Base-by-base conservation (phyloP, 1,140 invertebrate species). In the Brachionus rotundiformis region DNA sequence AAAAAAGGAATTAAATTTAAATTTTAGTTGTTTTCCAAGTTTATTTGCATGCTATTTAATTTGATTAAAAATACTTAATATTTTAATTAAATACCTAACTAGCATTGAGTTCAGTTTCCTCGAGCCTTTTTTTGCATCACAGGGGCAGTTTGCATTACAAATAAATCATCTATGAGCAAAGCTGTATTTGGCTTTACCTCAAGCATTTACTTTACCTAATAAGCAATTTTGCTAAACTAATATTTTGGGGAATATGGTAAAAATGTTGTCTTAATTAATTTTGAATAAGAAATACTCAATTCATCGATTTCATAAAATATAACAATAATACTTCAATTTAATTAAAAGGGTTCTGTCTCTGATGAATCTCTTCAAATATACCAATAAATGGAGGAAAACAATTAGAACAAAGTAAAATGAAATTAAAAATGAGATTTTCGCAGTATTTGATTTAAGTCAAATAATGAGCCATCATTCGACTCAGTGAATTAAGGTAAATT, bases 31-130 rank as follows among this genome's bases (percentile, higher is more conserved):
- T n/a, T n/a, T n/a, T 39, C 10, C 8, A 36, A 36, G 16, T 16
- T 36, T 19, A 33, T 68, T 68, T 68, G 25, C 59, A 63, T 63
- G 59, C 25, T 68, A 25, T 68, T 68, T 68, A 68, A 68, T 68
- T 68, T 36, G 63, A 68, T 68, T 68, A 68, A 29, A 36, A 68
- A 54, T 19, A 16, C 47, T 54, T 54, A 54, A 19, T 54, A 19
- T 54, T 54, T 54, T 23, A 19, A 19, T 54, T 54, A 54, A 54
- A 54, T 8, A 19, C 19, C 19, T 54, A 2, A 25, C 8, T 19
- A 19, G 7, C 2, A 8, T 19, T 54, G 19, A 19, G 19, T 19
- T 23, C 3, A 41, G 39, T 41, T 41, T 41, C 11, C 11, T 13
- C 39, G n/a, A 41, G 39, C 39, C 10, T 41, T 13, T 7, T 19